Conservation (phyloP, 2,888 invertebrate species). For the Timema podura region DNA sequence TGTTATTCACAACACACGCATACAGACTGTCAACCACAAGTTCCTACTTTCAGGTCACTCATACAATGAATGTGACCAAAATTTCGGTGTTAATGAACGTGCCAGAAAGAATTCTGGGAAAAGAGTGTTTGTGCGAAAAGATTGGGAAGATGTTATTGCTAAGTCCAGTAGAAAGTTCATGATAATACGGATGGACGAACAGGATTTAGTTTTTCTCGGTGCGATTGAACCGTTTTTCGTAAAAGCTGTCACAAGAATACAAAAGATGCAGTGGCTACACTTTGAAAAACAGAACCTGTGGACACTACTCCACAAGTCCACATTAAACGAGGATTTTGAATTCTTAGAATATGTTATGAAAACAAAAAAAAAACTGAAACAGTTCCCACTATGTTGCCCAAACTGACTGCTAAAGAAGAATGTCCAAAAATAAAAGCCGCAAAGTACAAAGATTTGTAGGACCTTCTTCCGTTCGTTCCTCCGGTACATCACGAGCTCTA, state of each 20-base stretch:
- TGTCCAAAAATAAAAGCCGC: neutral
- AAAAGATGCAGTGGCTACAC: neutral
- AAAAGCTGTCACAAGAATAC: neutral
- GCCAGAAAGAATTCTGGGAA: neutral
- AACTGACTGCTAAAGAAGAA: neutral
- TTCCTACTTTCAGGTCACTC: neutral
- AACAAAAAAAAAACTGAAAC: neutral
- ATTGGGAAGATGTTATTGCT: neutral
- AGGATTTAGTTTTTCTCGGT: neutral
- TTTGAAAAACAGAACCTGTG: neutral
- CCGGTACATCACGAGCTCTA: neutral
- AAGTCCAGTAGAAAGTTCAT: neutral
- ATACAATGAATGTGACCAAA: neutral
- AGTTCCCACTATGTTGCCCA: neutral
- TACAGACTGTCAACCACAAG: neutral
- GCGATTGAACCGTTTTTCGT: neutral
- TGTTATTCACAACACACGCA: neutral
- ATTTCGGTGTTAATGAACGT: slow-evolving; percentile 8
- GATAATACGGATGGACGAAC: neutral
- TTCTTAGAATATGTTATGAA: slow-evolving; percentile 1
- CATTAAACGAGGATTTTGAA: neutral
- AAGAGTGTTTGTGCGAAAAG: neutral
- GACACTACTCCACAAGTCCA: neutral
- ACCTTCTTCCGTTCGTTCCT: neutral
- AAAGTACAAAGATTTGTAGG: slow-evolving; percentile 8